Evolutionary conservation across 1,140 invertebrate genomes (phyloP), one percentile per base, ranked within the genome.

Genomic region (Drosophila varians): DNA sequence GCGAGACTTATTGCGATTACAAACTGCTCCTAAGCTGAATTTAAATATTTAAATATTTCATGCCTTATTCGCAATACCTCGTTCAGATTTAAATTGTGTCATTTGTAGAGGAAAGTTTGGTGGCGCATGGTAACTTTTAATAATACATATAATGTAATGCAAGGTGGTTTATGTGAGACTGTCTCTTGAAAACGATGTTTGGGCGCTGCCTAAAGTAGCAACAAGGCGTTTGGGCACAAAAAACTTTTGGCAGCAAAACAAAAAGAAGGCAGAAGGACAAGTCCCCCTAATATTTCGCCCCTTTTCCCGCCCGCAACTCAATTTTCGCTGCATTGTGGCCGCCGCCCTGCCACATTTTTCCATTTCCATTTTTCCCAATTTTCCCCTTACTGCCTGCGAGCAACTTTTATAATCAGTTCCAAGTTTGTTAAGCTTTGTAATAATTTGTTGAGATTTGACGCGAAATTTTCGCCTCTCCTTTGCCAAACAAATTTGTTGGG

Each of bases 351-450:
- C 52, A 48, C 53, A 31, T 68, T 52, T 18, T 53, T 36, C 31
- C 45, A 31, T 52, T 54, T 23, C n/a, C 43, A 42, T 42, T 42
- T 42, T 42, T 42, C 38, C 38, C 16, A 38, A 38, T 38, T 38
- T 38, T 38, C 43, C 25, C 36, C 36, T 38, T 38, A 47, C 42
- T 31, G 16, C 36, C 38, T 58, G 52, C 16, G 56, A 49, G 46
- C 56, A 84, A 84, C 80, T 84, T 84, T 84, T 84, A 87, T 84
- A 84, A 84, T 84, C 80, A 84, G 80, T 79, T 84, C 43, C 64
- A 87, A 84, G 80, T 84, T 87, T 76, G 76, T 62, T 65, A 86
- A 87, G 82, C 82, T 80, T 65, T 84, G 80, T 80, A 74, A 78
- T 80, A 87, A 84, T 87, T 84, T 84, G 76, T 76, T 86, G 72